A percentile compares a stretch with the other conserved stretches of the same genome.
Conservation (phyloP, 2,113 vertebrate species). For the Mohoua ochrocephala region DNA sequence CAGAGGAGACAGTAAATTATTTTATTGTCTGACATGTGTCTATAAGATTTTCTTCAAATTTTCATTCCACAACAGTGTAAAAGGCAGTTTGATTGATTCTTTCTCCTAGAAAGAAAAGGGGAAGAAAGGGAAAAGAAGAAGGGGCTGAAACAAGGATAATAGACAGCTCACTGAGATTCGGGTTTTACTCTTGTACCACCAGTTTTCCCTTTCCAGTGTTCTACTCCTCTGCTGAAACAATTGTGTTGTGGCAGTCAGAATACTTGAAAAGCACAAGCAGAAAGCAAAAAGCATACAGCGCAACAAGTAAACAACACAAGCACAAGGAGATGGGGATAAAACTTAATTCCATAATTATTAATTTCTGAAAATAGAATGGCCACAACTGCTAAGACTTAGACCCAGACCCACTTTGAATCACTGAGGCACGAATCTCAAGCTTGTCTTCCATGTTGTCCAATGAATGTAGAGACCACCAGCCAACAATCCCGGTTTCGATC, state of each 20-base stretch:
- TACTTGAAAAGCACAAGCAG: background rate
- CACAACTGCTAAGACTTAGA: background rate
- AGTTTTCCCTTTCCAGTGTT: background rate
- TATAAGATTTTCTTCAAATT: conserved; percentile 3
- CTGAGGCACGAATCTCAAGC: background rate
- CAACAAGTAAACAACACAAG: background rate
- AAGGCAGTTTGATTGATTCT: background rate
- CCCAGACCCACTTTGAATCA: background rate
- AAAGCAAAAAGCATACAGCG: background rate
- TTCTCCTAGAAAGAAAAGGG: background rate
- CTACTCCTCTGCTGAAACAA: background rate
- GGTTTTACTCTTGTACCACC: background rate
- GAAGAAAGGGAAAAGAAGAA: background rate
- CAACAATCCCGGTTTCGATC: background rate
- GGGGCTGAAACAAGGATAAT: background rate
- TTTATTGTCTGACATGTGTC: background rate
- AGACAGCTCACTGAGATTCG: background rate
- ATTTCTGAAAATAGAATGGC: background rate
- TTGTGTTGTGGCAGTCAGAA: background rate
- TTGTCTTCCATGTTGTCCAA: background rate
- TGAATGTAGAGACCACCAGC: background rate
- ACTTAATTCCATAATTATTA: background rate
- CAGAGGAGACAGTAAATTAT: background rate
- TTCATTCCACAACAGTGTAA: background rate
- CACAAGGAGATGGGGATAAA: background rate